Percentiles rank a stretch among this genome's conserved stretches.
Conservation (phyloP, 2,113 vertebrate genomes). For the Serinus canaria region DNA sequence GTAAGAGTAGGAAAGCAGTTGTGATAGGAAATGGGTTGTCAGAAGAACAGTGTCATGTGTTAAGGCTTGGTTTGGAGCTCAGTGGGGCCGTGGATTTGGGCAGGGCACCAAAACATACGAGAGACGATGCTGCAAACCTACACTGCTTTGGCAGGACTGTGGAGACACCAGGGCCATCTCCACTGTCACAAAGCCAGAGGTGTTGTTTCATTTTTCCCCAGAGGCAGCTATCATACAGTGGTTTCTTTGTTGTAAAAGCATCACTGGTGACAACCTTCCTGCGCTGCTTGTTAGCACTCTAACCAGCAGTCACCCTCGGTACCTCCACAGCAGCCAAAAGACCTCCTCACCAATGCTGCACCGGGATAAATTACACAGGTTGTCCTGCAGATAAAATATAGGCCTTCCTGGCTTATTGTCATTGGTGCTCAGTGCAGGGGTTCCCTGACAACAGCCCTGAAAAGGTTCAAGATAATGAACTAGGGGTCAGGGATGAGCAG, state of each 20-base stretch:
- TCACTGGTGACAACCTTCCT: not conserved
- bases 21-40: not conserved
- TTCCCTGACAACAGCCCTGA: not conserved
- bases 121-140: not conserved
- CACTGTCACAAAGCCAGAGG: not conserved
- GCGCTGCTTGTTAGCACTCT: rapidly evolving
- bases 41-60: not conserved
- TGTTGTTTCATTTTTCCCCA: not conserved
- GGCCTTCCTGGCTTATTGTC: not conserved
- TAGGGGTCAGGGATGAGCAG: not conserved
- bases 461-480: not conserved
- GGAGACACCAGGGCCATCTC: not conserved
- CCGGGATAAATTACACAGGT: not conserved
- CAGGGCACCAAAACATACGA: rapidly evolving
- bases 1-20: not conserved
- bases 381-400: not conserved
- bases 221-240: not conserved
- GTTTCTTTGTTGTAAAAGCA: not conserved
- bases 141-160: not conserved
- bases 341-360: not conserved
- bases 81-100: rapidly evolving
- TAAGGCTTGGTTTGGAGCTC: not conserved
- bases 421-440: rapidly evolving
- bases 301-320: not conserved
- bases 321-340: not conserved